These are phyloP conservation scores for Erebia palarica DNA, from an alignment of 2,888 invertebrate species.

Conservation along the genomic window DNA sequence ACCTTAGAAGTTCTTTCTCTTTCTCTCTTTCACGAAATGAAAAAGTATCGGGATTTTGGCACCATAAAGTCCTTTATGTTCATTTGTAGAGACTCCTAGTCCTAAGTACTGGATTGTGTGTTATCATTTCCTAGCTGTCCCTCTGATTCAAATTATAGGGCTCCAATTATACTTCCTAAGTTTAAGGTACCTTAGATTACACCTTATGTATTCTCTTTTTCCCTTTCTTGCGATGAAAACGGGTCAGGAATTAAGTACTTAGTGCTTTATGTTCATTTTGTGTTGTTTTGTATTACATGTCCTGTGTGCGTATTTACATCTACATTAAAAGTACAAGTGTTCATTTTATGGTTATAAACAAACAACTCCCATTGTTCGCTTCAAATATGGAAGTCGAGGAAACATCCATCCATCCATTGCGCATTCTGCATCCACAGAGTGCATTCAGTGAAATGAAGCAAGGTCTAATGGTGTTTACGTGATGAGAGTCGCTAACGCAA, in stretches of 20 bases:
- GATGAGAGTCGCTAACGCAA: conserved; percentile 22
- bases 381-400: conserved; percentile 16
- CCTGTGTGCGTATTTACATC: background rate
- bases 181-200: too few species aligned
- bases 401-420: conserved; percentile 20
- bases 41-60: too few species aligned
- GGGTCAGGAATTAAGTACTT: background rate
- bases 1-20: too few species aligned
- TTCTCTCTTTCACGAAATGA: too few species aligned
- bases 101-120: too few species aligned
- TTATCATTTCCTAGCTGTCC: too few species aligned
- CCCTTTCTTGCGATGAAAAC: background rate
- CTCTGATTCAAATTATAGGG: too few species aligned
- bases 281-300: background rate
- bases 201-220: background rate
- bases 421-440: conserved; percentile 30
- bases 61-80: too few species aligned
- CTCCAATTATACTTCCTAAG: too few species aligned
- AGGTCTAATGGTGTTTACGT: conserved; percentile 32
- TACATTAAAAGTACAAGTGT: background rate
- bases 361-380: conserved; percentile 8
- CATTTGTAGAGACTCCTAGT: too few species aligned
- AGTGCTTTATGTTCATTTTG: background rate
- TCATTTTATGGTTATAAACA: conserved; percentile 5
- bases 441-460: conserved; percentile 32